Percentiles rank a stretch among this genome's conserved stretches.
phyloP scores from a whole-genome alignment of 2,797 vertebrate species.

The Alfaro cultratus region DNA sequence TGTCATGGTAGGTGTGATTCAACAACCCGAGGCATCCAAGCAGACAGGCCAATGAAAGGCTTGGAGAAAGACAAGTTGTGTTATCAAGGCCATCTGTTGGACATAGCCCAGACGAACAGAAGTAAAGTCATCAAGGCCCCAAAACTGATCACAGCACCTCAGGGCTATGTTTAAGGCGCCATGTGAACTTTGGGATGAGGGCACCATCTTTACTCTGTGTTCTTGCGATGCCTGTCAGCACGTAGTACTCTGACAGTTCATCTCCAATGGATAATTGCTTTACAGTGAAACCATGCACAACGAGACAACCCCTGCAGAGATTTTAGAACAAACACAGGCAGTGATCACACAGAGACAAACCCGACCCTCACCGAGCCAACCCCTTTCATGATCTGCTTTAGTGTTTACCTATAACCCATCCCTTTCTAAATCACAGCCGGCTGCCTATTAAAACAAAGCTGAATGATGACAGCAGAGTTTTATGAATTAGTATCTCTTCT shows the following conservation, averaged over 20 bases:
- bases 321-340: conserved; percentile 37
- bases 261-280: conserved; percentile 34
- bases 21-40: conserved; percentile 39
- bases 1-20: conserved; percentile 40
- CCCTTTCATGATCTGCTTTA: conserved; percentile 38
- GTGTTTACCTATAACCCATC: conserved; percentile 67
- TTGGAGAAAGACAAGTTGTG: conserved; percentile 49
- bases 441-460: conserved; percentile 71
- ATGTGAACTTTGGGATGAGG: conserved; percentile 49
- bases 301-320: conserved; percentile 32
- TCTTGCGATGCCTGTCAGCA: conserved; percentile 49
- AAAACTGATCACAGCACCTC: conserved; percentile 60
- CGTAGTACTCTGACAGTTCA: conserved; percentile 30
- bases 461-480: conserved; percentile 75
- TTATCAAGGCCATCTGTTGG: conserved; percentile 69
- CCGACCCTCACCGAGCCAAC: conserved; percentile 10
- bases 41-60: conserved; percentile 36
- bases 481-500: conserved; percentile 69
- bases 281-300: conserved; percentile 26
- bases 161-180: conserved; percentile 46
- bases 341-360: conserved; percentile 28
- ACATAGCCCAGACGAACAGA: conserved; percentile 57
- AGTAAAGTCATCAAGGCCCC: conserved; percentile 64
- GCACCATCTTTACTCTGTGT: conserved; percentile 33
- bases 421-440: conserved; percentile 63